phyloP scores from a whole-genome alignment of 2,888 invertebrate genomes.

The Microdon myrmicae region DNA sequence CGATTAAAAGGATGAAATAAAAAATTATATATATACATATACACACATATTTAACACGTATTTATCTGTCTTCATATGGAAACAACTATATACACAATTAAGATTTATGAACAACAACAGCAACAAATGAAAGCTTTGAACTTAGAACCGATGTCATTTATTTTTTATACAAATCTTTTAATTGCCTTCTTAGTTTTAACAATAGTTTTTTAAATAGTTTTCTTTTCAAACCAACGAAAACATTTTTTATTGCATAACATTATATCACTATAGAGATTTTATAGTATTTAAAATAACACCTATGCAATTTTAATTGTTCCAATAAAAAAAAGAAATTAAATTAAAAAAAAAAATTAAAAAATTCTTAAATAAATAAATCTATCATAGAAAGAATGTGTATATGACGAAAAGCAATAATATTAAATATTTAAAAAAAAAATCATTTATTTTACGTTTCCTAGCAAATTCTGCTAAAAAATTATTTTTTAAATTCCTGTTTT shows the following conservation, averaged over 20 bases:
- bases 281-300: conserved; percentile 5
- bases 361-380: conserved; percentile 11
- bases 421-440: conserved; percentile 4
- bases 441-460: conserved; percentile 5
- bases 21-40: conserved; percentile 32
- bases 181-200: conserved; percentile 11
- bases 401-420: conserved; percentile 52
- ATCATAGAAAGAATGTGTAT: conserved; percentile 16
- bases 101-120: conserved; percentile 20
- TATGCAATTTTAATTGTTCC: conserved; percentile 28
- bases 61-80: conserved; percentile 17
- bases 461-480: conserved; percentile 1
- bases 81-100: conserved; percentile 44
- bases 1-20: no score
- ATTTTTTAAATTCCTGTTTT: no score
- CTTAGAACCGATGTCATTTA: conserved; percentile 48
- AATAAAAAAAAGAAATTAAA: conserved; percentile 20
- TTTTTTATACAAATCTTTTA: conserved; percentile 47
- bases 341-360: neutral
- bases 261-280: conserved; percentile 2
- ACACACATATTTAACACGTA: conserved; percentile 17
- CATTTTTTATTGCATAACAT: conserved; percentile 23
- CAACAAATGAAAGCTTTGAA: conserved; percentile 48
- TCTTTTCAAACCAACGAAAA: conserved; percentile 13
- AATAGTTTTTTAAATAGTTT: conserved; percentile 1